A percentile compares a stretch with the other conserved stretches of the same genome.
Evolutionary conservation across 2,888 invertebrate genomes (phyloP).

Genomic region (Monoplex corrugatus): DNA sequence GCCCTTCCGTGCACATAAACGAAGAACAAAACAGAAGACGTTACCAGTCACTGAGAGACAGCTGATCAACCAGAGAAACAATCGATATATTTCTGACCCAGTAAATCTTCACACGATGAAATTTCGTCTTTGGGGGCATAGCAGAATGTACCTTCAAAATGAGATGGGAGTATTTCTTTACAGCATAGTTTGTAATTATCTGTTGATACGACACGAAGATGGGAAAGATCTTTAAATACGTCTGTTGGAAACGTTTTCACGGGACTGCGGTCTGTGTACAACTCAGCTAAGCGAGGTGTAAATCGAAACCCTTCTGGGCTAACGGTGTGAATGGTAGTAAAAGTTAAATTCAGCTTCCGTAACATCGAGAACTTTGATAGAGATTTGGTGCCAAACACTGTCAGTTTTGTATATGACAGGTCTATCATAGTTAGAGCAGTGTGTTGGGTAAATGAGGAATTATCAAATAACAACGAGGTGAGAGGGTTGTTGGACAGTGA

Average conservation of each 20-base stretch:
- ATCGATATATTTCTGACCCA: slow-evolving; percentile 1
- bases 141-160: background rate
- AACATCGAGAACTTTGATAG: background rate
- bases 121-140: slow-evolving; percentile 3
- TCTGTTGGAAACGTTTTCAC: background rate
- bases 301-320: background rate
- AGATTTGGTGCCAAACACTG: background rate
- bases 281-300: background rate
- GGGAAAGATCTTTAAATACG: background rate
- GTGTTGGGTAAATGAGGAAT: no score
- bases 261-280: background rate
- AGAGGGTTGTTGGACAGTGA: slow-evolving; percentile 14
- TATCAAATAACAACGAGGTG: no score
- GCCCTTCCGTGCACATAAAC: background rate
- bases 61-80: slow-evolving; percentile 1
- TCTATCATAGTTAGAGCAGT: no score
- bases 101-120: slow-evolving; percentile 44
- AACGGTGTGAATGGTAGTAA: background rate
- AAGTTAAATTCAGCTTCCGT: background rate
- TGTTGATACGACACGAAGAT: background rate
- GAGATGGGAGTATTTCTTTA: background rate
- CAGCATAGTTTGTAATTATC: slow-evolving; percentile 3
- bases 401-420: background rate
- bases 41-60: slow-evolving; percentile 35
- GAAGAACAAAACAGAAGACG: background rate